Percentiles rank a stretch among this genome's conserved stretches.
Evolutionary conservation across 2,888 invertebrate species (phyloP).

Genomic region (Fragum whitleyi): DNA sequence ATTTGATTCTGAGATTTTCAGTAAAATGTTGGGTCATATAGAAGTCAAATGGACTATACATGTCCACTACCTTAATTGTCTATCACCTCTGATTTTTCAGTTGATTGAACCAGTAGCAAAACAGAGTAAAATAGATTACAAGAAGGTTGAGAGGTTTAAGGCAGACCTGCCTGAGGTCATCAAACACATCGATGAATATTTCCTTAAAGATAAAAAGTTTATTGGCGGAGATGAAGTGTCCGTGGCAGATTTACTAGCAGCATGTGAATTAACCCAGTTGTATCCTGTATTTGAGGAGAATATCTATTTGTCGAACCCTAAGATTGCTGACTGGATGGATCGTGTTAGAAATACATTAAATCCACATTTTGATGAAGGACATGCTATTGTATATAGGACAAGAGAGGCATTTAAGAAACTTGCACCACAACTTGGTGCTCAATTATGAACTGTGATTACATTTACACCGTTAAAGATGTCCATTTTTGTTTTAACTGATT

Average conservation of each 20-base stretch:
- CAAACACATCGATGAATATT: slow-evolving; percentile 74
- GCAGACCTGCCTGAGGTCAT: slow-evolving; percentile 63
- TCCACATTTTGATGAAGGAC: slow-evolving; percentile 78
- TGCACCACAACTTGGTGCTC: slow-evolving; percentile 55
- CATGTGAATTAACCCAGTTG: slow-evolving; percentile 82
- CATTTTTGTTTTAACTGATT: not conserved
- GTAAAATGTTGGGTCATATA: too few species aligned
- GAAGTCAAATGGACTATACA: too few species aligned
- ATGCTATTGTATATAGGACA: slow-evolving; percentile 68
- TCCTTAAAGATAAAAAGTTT: slow-evolving; percentile 76
- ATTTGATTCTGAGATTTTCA: too few species aligned
- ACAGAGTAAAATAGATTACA: slow-evolving; percentile 72
- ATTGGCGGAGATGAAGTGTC: slow-evolving; percentile 78
- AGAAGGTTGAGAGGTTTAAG: slow-evolving; percentile 71
- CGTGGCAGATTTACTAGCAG: slow-evolving; percentile 81
- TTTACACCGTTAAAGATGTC: too few species aligned
- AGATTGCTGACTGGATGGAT: slow-evolving; percentile 77
- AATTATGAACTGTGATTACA: slow-evolving; percentile 30
- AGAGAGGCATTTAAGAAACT: slow-evolving; percentile 63
- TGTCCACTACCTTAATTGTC: too few species aligned
- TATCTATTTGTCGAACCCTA: slow-evolving; percentile 72
- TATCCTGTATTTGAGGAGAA: slow-evolving; percentile 75
- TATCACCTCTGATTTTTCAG: slow-evolving; percentile 69
- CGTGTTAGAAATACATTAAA: slow-evolving; percentile 73
- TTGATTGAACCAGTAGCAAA: slow-evolving; percentile 76